Conservation (phyloP, 2,888 invertebrate species). For the Vannuccia rotundouncinata region DNA sequence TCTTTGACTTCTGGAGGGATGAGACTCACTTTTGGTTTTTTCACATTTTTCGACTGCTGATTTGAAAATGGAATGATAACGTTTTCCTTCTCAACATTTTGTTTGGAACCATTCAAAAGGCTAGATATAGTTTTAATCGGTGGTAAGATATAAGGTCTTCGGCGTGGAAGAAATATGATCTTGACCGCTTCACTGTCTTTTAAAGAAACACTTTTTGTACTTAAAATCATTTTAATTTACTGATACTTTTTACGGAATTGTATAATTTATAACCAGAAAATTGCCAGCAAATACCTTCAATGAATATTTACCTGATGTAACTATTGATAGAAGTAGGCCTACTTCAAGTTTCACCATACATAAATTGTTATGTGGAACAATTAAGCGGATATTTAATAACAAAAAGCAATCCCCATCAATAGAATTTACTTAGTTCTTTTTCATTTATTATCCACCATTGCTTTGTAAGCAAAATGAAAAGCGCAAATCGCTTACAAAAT, state of each 20-base stretch:
- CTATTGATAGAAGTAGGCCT: not conserved
- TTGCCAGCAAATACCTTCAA: not conserved
- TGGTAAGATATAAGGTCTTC: not conserved
- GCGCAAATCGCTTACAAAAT: not conserved
- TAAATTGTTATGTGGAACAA: not conserved
- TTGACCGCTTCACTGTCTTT: not conserved
- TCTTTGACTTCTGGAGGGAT: not conserved
- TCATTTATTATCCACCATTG: not conserved
- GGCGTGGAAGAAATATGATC: not conserved
- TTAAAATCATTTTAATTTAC: constrained; percentile 4
- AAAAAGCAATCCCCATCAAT: not conserved
- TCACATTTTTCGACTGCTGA: not conserved
- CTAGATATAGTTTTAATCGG: not conserved
- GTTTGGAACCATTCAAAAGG: not conserved
- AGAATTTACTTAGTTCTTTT: not conserved
- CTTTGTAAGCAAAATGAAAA: not conserved
- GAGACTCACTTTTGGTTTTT: not conserved
- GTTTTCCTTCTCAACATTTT: not conserved
- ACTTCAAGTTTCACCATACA: not conserved
- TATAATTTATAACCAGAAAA: not conserved
- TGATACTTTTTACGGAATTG: not conserved
- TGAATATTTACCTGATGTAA: not conserved
- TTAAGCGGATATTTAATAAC: not conserved
- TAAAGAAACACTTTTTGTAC: not conserved
- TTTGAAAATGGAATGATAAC: not conserved